Evolutionary conservation across 2,888 invertebrate genomes (phyloP), one percentile per base, ranked within the genome.

Genomic region (Melanophora roralis): DNA sequence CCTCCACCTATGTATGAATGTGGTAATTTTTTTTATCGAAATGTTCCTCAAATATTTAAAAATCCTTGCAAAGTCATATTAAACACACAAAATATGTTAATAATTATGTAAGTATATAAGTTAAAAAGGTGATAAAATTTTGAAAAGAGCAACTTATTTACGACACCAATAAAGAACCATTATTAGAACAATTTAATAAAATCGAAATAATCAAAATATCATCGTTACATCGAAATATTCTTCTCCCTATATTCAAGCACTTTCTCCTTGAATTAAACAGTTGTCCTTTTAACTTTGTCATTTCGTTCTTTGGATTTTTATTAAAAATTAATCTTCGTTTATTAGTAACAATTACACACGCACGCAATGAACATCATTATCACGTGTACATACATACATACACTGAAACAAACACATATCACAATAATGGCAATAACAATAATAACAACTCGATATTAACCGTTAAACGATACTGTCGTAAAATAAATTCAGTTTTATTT

Each of bases 161-260:
- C 71, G 76, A 76, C 43, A 62, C 49, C 72, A 72, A 72, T 76
- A 80, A 72, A 80, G 62, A 55, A 21, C 40, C 49, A 76, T 76
- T n/a, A n/a, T n/a, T 68, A 57, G 51, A 68, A 68, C 80, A 72
- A 72, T 80, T 76, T 76, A 72, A 76, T 62, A 80, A 72, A 57
- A 76, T 72, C 76, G 76, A 75, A 80, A 80, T 76, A 76, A 72
- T 71, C 60, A 67, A 76, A 60, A 80, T 72, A 71, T 62, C 19
- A 64, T 59, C 34, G 43, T 64, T 64, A 23, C 34, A 45, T 14
- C 32, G n/a, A 21, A 57, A 19, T 47, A 16, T 49, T 40, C 9
- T 9, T 6, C n/a, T 36, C 14, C 19, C 11, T 16, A 5, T 27
- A 27, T 14, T 16, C 5, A 12, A 3, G 16, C 23, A 2, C 40